Conservation (phyloP, 2,888 invertebrate species). For the Phyllotreta cruciferae region DNA sequence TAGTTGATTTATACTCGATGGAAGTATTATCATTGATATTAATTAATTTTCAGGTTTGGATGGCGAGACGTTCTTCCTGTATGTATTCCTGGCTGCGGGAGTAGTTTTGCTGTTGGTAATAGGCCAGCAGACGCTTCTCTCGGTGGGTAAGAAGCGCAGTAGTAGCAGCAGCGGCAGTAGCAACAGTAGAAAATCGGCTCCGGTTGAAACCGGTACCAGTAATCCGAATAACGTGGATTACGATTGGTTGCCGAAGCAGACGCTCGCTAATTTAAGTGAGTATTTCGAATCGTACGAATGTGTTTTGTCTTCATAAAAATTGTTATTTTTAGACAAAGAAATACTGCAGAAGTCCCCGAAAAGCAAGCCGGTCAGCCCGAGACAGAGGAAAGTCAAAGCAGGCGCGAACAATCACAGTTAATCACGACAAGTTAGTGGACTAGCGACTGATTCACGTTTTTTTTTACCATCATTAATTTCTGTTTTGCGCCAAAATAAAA, state of each 20-base stretch:
- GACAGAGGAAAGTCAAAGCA: too few relatives aligned
- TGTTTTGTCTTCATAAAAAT: too few relatives aligned
- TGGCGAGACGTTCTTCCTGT: constrained; percentile 98
- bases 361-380: too few relatives aligned
- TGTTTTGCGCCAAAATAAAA: too few relatives aligned
- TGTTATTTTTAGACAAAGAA: not conserved
- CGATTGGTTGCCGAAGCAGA: constrained; percentile 97
- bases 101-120: constrained; percentile 85
- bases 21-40: constrained; percentile 3
- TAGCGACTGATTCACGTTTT: not conserved
- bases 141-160: constrained; percentile 78
- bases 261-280: constrained; percentile 84
- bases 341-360: not conserved
- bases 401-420: too few relatives aligned
- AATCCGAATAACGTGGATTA: constrained; percentile 93
- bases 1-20: constrained; percentile 17
- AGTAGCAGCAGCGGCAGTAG: constrained; percentile 55
- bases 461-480: not conserved
- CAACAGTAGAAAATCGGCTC: constrained; percentile 64
- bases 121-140: constrained; percentile 86
- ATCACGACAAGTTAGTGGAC: not conserved
- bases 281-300: too few relatives aligned
- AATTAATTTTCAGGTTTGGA: constrained; percentile 70
- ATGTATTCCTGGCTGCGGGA: constrained; percentile 91
- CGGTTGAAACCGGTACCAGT: constrained; percentile 89